Evolutionary conservation across 2,113 vertebrate genomes (phyloP), one percentile per base, ranked within the genome.

Genomic region (Haliaeetus leucogaster): DNA sequence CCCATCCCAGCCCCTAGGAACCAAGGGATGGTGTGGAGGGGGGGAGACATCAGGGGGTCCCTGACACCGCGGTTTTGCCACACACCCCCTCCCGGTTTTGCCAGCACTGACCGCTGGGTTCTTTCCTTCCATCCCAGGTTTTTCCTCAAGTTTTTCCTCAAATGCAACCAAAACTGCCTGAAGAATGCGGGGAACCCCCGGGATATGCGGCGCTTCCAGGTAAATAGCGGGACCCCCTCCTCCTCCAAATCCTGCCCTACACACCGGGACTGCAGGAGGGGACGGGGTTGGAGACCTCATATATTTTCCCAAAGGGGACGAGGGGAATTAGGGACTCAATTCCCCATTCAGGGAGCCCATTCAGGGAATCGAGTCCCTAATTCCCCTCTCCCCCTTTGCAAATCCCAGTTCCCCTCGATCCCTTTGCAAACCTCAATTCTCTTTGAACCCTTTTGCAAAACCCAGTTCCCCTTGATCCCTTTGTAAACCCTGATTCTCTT

Each of bases 131-230:
- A 6, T 67, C 56, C 38, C 53, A 81, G 92, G 97, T 99, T 99
- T 97, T 99, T 99, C 98, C 98, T 99, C 95, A 99, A 99, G 97
- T 99, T 99, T 95, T 99, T 99, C 97, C 98, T 99, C 94, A 99
- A 99, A 97, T 99, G 99, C 97, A 99, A 99, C 97, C 99, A 99
- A 98, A 99, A 99, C 97, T 99, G 99, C 97, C 97, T 99, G 97
- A 99, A 99, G 96, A 99, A 99, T 9, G 99, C 99, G 0, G 99
- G 99, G 62, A 99, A 99, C 71, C 99, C 99, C 3, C 95, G 99
- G 94, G 99, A 99, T 97, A 99, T 99, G 99, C 97, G 99, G 68
- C 98, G 99, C 95, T 99, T 99, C 97, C 99, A 99, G 99, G 99
- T 99, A 91, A 96, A 94, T 17, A 11, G 6, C 3, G 1, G 8